Evolutionary conservation across 2,888 invertebrate genomes (phyloP), one percentile per base, ranked within the genome.

Genomic region (Trachelus troglodyta): DNA sequence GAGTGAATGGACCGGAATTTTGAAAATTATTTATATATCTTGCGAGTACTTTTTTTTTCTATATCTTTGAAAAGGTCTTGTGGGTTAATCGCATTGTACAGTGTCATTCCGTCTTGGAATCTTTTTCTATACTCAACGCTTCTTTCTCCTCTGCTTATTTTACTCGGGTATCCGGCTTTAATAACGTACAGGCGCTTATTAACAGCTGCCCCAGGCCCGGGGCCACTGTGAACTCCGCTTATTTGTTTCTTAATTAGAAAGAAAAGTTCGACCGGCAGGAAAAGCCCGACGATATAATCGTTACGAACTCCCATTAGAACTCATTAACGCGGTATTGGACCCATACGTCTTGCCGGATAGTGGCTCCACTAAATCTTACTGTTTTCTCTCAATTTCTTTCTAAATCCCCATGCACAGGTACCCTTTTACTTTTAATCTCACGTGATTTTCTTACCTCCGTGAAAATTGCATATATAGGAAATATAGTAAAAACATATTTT

Each of bases 231-330:
- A 87, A 84, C 86, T 85, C 85, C 82, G 88, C 87, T 88, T 89
- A 87, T 89, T 88, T 88, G 89, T 89, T 88, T 88, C 88, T 90
- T 90, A 90, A 90, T 90, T 90, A 89, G 88, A 89, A 89, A 89
- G 88, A 89, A 89, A 90, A 89, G 86, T 89, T 87, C 86, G 87
- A 88, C 87, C 87, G 88, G 85, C 86, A 83, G 83, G 69, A n/a
- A 69, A 69, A 69, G 69, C 30, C 12, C 87, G 88, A 85, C 88
- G 89, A 89, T 90, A 40, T 40, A 88, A 90, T 89, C 90, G 90
- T 90, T 90, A 86, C 89, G 87, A 89, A 90, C 89, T 89, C 88
- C 89, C 89, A 90, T 90, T 90, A 90, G 88, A 89, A 88, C 89
- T 90, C 90, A 89, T 90, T 90, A 90, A 88, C 87, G 88, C 85